Percentiles rank a stretch among this genome's conserved stretches.
Evolutionary conservation across 2,113 vertebrate genomes (phyloP).

Genomic region (Corvus moneduloides): DNA sequence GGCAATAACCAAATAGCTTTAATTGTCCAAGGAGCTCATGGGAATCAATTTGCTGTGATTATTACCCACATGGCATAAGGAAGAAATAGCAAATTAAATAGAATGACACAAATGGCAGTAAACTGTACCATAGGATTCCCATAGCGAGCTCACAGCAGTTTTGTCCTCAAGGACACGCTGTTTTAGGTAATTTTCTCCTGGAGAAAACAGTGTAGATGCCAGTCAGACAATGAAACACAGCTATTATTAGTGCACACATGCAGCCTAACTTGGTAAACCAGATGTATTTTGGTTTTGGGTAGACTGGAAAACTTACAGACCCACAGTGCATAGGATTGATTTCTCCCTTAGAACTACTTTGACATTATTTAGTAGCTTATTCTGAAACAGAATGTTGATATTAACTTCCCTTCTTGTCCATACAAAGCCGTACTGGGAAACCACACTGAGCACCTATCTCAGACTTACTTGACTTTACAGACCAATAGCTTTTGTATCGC

Average conservation of each 20-base stretch:
- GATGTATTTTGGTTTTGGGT: not conserved
- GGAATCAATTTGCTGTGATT: constrained; percentile 60
- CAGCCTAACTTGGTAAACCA: not conserved
- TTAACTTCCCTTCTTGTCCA: not conserved
- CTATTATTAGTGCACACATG: not conserved
- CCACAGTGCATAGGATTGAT: not conserved
- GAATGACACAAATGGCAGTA: constrained; percentile 30
- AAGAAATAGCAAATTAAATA: constrained; percentile 52
- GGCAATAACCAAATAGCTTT: constrained; percentile 59
- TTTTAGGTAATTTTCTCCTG: constrained; percentile 20
- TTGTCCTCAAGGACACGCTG: constrained; percentile 16
- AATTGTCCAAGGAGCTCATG: constrained; percentile 56
- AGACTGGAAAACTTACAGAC: not conserved
- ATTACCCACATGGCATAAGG: constrained; percentile 38
- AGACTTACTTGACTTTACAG: not conserved
- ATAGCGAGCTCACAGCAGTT: not conserved
- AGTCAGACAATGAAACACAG: not conserved
- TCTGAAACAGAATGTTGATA: not conserved
- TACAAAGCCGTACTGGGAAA: not conserved
- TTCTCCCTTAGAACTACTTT: not conserved
- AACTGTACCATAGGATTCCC: constrained; percentile 26
- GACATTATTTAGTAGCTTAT: not conserved
- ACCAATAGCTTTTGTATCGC: fast-evolving
- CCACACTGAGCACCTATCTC: not conserved
- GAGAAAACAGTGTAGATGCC: not conserved